Conservation (phyloP, 1,140 invertebrate species). For the Pseudomyrmex concolor region DNA sequence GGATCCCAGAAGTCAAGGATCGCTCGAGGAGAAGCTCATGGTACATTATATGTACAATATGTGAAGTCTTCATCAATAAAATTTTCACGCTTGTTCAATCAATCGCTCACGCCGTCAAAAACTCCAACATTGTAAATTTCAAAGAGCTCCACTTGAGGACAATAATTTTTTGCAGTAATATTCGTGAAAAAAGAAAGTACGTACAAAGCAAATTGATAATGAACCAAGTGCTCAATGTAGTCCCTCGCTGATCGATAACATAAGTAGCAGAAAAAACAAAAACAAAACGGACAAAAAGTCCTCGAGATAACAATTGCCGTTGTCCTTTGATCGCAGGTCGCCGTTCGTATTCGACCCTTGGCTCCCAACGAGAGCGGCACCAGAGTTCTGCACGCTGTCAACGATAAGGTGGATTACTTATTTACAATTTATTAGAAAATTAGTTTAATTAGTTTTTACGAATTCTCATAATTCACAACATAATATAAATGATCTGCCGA, state of each 20-base stretch:
- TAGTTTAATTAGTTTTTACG: too few species aligned
- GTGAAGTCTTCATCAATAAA: neutral
- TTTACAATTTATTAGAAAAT: too few species aligned
- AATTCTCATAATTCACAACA: too few species aligned
- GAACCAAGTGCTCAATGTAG: neutral
- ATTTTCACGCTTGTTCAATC: too few species aligned
- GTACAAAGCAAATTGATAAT: neutral
- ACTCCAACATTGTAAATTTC: too few species aligned
- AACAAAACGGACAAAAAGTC: neutral
- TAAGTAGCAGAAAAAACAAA: neutral
- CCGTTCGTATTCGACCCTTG: slow-evolving; percentile 80
- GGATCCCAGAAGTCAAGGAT: slow-evolving; percentile 45
- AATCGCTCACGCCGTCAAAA: neutral
- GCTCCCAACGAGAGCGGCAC: slow-evolving; percentile 71
- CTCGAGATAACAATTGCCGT: neutral
- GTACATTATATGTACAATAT: slow-evolving; percentile 51
- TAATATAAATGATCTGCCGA: too few species aligned
- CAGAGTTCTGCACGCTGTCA: slow-evolving; percentile 78
- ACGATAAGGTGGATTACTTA: slow-evolving; percentile 75
- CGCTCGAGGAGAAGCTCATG: slow-evolving; percentile 75
- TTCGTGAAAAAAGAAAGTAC: slow-evolving; percentile 1
- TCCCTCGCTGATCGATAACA: neutral
- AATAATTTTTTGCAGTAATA: neutral
- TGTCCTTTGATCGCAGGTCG: slow-evolving; percentile 79
- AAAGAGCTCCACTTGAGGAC: too few species aligned